These are phyloP conservation scores for Acanthacorydalis orientalis DNA, from an alignment of 2,888 invertebrate species.

Conservation along the genomic window DNA sequence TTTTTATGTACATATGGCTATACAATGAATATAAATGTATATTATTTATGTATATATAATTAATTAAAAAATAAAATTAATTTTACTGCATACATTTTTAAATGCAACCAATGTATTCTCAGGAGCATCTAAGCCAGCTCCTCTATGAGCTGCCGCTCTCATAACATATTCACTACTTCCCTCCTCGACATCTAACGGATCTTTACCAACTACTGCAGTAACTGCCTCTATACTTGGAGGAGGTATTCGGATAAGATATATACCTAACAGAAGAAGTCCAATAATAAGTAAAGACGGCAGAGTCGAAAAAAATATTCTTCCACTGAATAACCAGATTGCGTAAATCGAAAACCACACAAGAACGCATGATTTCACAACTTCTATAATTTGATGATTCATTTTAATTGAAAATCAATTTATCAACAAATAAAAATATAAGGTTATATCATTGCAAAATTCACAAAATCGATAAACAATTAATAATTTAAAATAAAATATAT, in stretches of 20 bases:
- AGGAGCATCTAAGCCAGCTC: slow-evolving; percentile 59
- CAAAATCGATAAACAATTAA: no score
- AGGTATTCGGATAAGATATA: slow-evolving; percentile 35
- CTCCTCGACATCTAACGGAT: slow-evolving; percentile 32
- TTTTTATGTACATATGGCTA: not conserved
- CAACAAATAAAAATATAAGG: no score
- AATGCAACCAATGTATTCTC: slow-evolving; percentile 65
- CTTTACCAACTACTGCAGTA: slow-evolving; percentile 30
- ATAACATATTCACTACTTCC: slow-evolving; percentile 30
- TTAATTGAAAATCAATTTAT: not conserved
- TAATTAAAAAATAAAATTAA: not conserved
- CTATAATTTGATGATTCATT: slow-evolving; percentile 1
- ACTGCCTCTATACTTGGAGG: slow-evolving; percentile 25
- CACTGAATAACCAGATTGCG: slow-evolving; percentile 17
- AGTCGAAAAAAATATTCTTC: slow-evolving; percentile 18
- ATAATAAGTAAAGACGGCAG: slow-evolving; percentile 19
- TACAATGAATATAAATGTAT: slow-evolving; percentile 3
- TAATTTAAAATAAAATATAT: no score
- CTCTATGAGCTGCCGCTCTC: slow-evolving; percentile 55
- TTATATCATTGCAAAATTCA: no score
- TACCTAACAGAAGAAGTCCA: slow-evolving; percentile 13
- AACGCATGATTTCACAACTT: slow-evolving; percentile 2
- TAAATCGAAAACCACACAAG: slow-evolving; percentile 12
- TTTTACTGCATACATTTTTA: slow-evolving; percentile 35
- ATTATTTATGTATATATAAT: slow-evolving; percentile 2